These are phyloP conservation scores for Potamarius usumacintae DNA, from an alignment of 2,113 vertebrate genomes.

Conservation along the genomic window DNA sequence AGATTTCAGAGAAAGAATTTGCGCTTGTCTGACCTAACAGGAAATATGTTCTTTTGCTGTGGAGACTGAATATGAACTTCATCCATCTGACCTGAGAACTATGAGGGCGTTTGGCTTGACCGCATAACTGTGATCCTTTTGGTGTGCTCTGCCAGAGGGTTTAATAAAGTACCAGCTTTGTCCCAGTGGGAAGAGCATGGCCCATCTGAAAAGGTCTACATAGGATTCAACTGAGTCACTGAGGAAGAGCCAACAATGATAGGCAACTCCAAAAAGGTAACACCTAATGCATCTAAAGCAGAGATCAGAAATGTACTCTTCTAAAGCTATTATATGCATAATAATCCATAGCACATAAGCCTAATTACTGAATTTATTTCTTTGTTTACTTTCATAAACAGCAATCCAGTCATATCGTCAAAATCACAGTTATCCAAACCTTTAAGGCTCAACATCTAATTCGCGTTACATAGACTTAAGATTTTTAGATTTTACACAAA, in stretches of 20 bases:
- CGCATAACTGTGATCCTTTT: conserved; percentile 64
- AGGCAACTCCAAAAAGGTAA: background rate
- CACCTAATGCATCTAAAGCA: background rate
- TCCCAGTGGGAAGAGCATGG: conserved; percentile 48
- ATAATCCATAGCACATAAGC: background rate
- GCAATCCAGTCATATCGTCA: background rate
- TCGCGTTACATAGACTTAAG: background rate
- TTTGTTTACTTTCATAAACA: conserved; percentile 4
- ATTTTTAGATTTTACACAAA: background rate
- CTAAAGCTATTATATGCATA: background rate
- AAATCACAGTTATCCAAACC: background rate
- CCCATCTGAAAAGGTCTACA: conserved; percentile 33
- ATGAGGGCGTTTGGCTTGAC: conserved; percentile 32
- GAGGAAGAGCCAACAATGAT: background rate
- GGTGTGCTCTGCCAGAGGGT: conserved; percentile 44
- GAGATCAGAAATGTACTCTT: background rate
- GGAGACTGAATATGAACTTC: conserved; percentile 6
- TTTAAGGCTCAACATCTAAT: background rate
- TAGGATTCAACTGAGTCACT: conserved; percentile 21
- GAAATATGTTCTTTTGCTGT: background rate
- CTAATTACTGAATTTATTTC: background rate
- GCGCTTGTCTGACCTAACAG: background rate
- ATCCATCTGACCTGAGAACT: conserved; percentile 34
- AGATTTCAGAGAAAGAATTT: background rate
- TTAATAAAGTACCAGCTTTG: conserved; percentile 37